These are phyloP conservation scores for Alloscopus bannaensis DNA, from an alignment of 2,888 invertebrate species.

Conservation along the genomic window DNA sequence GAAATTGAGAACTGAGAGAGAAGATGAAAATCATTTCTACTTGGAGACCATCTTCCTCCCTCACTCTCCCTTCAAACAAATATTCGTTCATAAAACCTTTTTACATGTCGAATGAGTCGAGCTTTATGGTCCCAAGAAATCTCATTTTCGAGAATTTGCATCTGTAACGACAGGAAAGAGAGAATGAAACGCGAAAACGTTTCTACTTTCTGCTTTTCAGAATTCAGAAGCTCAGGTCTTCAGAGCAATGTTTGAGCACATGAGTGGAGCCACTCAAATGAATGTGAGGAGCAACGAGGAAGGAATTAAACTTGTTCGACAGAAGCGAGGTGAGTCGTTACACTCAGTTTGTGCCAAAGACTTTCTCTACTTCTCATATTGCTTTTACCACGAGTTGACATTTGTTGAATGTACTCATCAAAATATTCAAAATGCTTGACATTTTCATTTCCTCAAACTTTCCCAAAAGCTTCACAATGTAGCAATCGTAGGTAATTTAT, in stretches of 20 bases:
- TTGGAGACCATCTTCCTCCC: background rate
- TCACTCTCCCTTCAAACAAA: background rate
- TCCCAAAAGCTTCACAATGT: too few species aligned
- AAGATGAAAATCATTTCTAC: conserved; percentile 7
- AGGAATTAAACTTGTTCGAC: conserved; percentile 86
- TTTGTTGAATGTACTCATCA: too few species aligned
- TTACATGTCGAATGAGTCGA: conserved; percentile 3
- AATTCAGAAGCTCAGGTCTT: conserved; percentile 90
- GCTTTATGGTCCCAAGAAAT: too few species aligned
- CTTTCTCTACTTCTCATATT: background rate
- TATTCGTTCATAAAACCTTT: too few species aligned
- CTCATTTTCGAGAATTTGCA: conserved; percentile 41
- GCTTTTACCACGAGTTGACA: too few species aligned
- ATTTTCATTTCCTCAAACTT: too few species aligned
- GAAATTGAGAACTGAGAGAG: background rate
- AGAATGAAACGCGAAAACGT: background rate
- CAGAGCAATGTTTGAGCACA: conserved; percentile 94
- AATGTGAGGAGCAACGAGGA: conserved; percentile 88
- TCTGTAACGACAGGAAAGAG: conserved; percentile 15
- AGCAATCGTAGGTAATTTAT: too few species aligned
- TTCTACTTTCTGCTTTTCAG: conserved; percentile 77
- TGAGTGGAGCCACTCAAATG: conserved; percentile 89
- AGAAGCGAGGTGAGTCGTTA: conserved; percentile 84
- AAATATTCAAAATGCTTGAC: too few species aligned
- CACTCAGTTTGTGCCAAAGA: too few species aligned